Base-by-base conservation (phyloP, 1,140 invertebrate species). In the Calycopis cecrops region DNA sequence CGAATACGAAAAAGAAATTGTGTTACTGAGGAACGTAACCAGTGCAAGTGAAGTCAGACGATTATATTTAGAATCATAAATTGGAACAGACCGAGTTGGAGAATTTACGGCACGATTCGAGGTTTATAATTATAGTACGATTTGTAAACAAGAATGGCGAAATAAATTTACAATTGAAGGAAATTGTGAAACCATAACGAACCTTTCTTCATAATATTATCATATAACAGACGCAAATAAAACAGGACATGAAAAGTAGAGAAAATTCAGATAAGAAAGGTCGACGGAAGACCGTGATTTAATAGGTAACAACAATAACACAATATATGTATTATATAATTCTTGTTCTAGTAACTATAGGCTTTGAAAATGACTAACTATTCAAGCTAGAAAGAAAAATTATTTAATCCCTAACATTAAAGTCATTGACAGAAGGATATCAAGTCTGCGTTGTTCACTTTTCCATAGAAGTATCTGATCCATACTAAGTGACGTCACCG, bases 21-120 rank as follows among this genome's bases (percentile, higher is more conserved):
- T 49, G 48, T 49, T 49, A 49, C 11, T 11, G 14, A 33, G 28
- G 14, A 9, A 47, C 62, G 59, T 56, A 63, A 56, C 59, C 44
- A 28, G 21, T 53, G 48, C 63, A 33, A 62, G 48, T 78, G 74
- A 76, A 78, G 68, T 80, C 76, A 79, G 68, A 63, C 33, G 55
- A 63, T 66, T 79, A 84, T 68, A 79, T 79, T 79, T 82, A 79
- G 72, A 72, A 63, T 58, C 60, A 60, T 55, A 59, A 71, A 69
- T 71, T 61, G 58, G 53, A 64, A 69, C 67, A 62, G 55, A 62
- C 57, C 65, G 51, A 60, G 65, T 65, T 69, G 62, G 49, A 64
- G 67, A 65, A 72, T 76, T 69, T 67, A 69, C 63, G 62, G 50
- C 57, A 60, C 61, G 62, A 59, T 66, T 67, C 47, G 57, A 54